Conservation (phyloP, 2,113 vertebrate genomes). For the Oncorhynchus masou region DNA sequence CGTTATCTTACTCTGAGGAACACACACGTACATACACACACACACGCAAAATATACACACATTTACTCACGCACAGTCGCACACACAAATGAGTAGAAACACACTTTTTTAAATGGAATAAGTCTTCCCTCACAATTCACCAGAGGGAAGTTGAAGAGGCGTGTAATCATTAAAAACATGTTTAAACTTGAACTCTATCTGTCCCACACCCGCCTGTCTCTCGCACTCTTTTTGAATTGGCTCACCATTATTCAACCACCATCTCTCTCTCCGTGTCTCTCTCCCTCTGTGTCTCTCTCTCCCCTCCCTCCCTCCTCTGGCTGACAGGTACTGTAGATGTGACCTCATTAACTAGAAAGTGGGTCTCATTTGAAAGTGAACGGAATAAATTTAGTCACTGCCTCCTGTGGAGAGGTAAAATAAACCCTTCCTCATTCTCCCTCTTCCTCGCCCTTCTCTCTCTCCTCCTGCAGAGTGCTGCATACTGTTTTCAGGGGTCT, state of each 20-base stretch:
- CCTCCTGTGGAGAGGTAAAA: no score
- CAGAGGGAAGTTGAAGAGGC: slow-evolving; percentile 4
- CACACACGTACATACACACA: slow-evolving; percentile 6
- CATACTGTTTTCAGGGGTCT: slow-evolving; percentile 19
- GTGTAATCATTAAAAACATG: no score
- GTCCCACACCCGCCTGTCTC: no score
- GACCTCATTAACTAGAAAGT: slow-evolving; percentile 33
- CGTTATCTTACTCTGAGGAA: slow-evolving; percentile 3
- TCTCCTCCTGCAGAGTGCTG: not conserved
- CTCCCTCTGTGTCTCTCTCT: no score
- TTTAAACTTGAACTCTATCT: no score
- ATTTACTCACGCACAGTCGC: not conserved
- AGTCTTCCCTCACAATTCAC: not conserved
- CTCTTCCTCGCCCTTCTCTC: not conserved
- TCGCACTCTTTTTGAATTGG: no score
- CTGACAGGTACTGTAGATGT: slow-evolving; percentile 12
- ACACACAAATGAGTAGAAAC: not conserved
- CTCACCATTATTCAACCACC: no score
- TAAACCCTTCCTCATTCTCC: slow-evolving; percentile 4
- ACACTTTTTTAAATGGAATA: not conserved
- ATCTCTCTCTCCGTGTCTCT: no score
- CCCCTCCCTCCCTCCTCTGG: not conserved
- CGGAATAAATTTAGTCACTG: slow-evolving; percentile 18
- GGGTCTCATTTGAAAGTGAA: slow-evolving; percentile 22
- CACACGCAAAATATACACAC: not conserved